Base-by-base conservation (phyloP, 2,888 invertebrate genomes). In the Cremastinae sp. region DNA sequence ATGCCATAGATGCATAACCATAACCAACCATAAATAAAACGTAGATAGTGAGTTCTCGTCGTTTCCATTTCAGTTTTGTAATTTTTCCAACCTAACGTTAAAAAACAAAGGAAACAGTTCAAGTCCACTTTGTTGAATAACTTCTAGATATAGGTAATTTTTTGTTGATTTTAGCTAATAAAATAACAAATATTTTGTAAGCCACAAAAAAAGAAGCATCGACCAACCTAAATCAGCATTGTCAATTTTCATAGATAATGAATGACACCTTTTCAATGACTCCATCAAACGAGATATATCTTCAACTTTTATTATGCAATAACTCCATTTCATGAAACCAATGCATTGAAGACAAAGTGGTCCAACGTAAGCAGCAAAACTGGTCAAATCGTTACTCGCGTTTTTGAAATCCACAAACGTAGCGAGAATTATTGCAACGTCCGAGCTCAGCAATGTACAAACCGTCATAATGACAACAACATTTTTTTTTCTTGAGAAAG, bases 271-370 rank as follows among this genome's bases (percentile, higher is more conserved):
- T 51, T 80, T 65, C 12, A 83, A 75, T 12, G 59, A 71, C 2
- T 5, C 16, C 2, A 82, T 28, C 0, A 85, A 45, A 3, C 62
- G 7, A 5, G 74, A 47, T 12, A 85, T 76, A 7, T 79, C 64
- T 10, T 56, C 39, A 12, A 72, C 37, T 35, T 71, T 80, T 16
- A 51, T 64, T 14, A 82, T 78, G 45, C 80, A 83, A 55, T 79
- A 83, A 9, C 65, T 71, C 83, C 84, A 85, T 56, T 85, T 85
- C 8, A 79, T n/a, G 3, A 82, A 58, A n/a, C 82, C 84, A 2
- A 72, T 68, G 1, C 66, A n/a, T 16, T 84, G 84, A 41, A 83
- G 68, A 20, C 79, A 61, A 8, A 82, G 14, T 1, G 79, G 77
- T 14, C 79, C 80, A 0, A 81, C 77, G 14, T 78, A 65, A n/a